phyloP scores from a whole-genome alignment of 2,888 invertebrate species.

The Chalcis sispes region DNA sequence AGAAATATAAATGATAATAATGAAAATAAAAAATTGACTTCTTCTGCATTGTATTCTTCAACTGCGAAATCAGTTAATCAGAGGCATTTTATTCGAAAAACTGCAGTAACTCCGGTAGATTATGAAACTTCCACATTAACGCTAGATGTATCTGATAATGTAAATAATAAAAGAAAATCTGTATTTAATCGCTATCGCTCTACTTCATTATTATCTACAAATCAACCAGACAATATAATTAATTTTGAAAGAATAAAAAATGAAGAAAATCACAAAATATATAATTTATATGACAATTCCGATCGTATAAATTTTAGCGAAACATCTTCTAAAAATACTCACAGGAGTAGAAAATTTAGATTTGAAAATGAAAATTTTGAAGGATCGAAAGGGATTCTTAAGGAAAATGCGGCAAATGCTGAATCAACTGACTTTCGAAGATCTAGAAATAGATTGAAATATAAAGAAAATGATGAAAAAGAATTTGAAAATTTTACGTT shows the following conservation, averaged over 20 bases:
- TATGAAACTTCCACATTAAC: slow-evolving; percentile 10
- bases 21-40: background rate
- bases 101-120: background rate
- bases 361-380: slow-evolving; percentile 6
- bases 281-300: slow-evolving; percentile 6
- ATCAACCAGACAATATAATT: background rate
- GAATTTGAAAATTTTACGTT: slow-evolving; percentile 51
- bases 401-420: slow-evolving; percentile 15
- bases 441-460: slow-evolving; percentile 54
- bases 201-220: background rate
- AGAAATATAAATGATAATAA: slow-evolving; percentile 17
- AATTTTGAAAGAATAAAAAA: background rate
- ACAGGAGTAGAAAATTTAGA: background rate
- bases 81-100: slow-evolving; percentile 45
- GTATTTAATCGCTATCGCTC: slow-evolving; percentile 44
- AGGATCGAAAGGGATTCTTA: background rate
- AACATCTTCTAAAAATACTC: background rate
- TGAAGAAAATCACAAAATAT: no score
- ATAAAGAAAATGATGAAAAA: slow-evolving; percentile 26
- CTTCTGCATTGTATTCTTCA: background rate
- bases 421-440: slow-evolving; percentile 46
- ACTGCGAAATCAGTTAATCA: slow-evolving; percentile 21
- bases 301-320: slow-evolving; percentile 6
- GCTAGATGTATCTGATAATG: background rate
- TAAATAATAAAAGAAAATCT: slow-evolving; percentile 44